A percentile compares a stretch with the other conserved stretches of the same genome.
These are phyloP conservation scores for Cariama cristata DNA, from an alignment of 2,113 vertebrate species.

Conservation along the genomic window DNA sequence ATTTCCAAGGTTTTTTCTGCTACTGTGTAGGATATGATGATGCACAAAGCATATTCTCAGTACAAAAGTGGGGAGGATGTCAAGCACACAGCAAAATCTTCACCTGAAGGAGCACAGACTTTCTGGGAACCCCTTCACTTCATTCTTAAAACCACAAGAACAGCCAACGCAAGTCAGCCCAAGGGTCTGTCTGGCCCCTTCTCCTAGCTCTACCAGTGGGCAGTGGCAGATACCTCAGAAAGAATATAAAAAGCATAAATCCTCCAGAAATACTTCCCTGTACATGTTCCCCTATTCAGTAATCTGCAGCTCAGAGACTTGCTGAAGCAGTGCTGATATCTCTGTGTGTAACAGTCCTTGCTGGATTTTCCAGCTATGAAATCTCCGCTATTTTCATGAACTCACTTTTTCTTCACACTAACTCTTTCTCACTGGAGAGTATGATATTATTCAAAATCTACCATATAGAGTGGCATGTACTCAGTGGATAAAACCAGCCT, in stretches of 20 bases:
- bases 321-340: neutral
- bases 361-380: neutral
- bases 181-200: neutral
- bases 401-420: rapidly evolving
- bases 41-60: neutral
- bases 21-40: rapidly evolving
- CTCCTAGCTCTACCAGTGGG: neutral
- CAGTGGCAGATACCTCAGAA: neutral
- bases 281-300: neutral
- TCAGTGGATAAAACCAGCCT: neutral
- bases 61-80: neutral
- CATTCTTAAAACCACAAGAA: neutral
- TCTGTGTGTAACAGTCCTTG: rapidly evolving
- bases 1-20: neutral
- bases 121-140: neutral
- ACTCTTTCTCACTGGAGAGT: neutral
- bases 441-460: neutral
- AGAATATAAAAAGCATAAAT: neutral
- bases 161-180: neutral
- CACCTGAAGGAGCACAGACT: neutral
- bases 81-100: neutral
- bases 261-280: neutral
- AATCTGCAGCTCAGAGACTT: neutral
- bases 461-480: neutral
- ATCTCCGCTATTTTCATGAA: neutral